Evolutionary conservation across 2,113 vertebrate genomes (phyloP), one percentile per base, ranked within the genome.

Genomic region (Lynx canadensis): DNA sequence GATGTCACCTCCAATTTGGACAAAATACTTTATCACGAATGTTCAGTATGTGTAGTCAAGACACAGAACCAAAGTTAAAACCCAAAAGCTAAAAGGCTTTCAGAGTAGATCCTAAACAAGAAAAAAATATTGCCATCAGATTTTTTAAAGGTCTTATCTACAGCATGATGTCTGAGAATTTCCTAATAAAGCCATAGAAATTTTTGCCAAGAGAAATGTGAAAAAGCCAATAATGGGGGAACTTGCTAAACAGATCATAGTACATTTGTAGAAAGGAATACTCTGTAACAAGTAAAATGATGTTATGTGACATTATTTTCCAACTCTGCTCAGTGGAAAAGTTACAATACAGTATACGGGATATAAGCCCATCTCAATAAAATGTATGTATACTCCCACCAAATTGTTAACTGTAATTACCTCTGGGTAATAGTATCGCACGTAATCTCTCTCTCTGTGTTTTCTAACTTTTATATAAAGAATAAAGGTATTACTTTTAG

Each of bases 11-110:
- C 74, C 69, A 88, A 81, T 41, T 83, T 84, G 55, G 91, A 88
- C 63, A 94, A 94, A 79, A 94, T 81, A 82, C 81, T 78, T 93
- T 80, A 93, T 87, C 87, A 90, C 65, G 80, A 92, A 55, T 85
- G 50, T 79, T 97, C 36, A 48, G 55, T 76, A 45, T 15, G 11
- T n/a, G 36, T 27, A 57, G n/a, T 31, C 74, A 78, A 82, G 50
- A 86, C 12, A 69, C 0, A 18, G 93, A 87, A 89, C 52, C 27
- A 63, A 95, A 86, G 95, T 57, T 60, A 97, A 86, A 89, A 65
- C 71, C 78, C 52, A 21, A 86, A 79, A 60, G 38, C 33, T 57
- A 68, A 89, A 63, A 60, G 63, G 60, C 73, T 74, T 95, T 95
- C 52, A 76, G 84, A 92, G 82, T 19, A 91, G n/a, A 82, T n/a